Base-by-base conservation (phyloP, 2,113 vertebrate genomes). In the Crypturellus undulatus region DNA sequence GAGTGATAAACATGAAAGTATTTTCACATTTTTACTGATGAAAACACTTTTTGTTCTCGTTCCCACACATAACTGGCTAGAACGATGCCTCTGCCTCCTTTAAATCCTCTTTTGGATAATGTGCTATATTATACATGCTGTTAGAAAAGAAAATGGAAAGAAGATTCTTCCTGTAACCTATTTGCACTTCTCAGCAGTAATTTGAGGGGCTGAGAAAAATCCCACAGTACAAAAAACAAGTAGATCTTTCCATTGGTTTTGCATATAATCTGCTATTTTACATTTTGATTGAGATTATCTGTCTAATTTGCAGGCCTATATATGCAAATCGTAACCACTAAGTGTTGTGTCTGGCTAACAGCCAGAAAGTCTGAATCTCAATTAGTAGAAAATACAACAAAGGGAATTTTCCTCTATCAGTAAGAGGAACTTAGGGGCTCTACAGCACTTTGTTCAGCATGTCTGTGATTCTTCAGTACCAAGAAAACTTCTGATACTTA, bases 31-130 rank as follows among this genome's bases (percentile, higher is more conserved):
- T 6, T 4, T 73, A 65, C 54, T 78, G 54, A 64, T 91, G 91
- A 91, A 96, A 90, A 90, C 51, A n/a, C 64, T 80, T 95, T 79
- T 94, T 94, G 91, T 94, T 81, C 91, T 80, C 79, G 56, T 90
- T 84, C 87, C 82, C 79, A 90, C 91, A 73, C 21, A 11, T 60
- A 91, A 69, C 63, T 92, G 36, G 21, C 43, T 89, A 73, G 75
- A 81, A 73, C 68, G 85, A 69, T 63, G 59, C 42, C 67, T 84
- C 63, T 95, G 78, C 28, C 68, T 91, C 84, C 63, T 95, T 92
- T 80, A 85, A 85, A 80, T 15, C 20, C 20, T 91, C 71, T 91
- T 89, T 87, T 68, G 79, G 59, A 28, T 92, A 36, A 73, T 32
- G 40, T 49, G 70, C 52, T 91, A 59, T 62, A 54, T 87, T 85